A percentile compares a stretch with the other conserved stretches of the same genome.
phyloP scores from a whole-genome alignment of 2,797 vertebrate species.

The Lepus townsendii region DNA sequence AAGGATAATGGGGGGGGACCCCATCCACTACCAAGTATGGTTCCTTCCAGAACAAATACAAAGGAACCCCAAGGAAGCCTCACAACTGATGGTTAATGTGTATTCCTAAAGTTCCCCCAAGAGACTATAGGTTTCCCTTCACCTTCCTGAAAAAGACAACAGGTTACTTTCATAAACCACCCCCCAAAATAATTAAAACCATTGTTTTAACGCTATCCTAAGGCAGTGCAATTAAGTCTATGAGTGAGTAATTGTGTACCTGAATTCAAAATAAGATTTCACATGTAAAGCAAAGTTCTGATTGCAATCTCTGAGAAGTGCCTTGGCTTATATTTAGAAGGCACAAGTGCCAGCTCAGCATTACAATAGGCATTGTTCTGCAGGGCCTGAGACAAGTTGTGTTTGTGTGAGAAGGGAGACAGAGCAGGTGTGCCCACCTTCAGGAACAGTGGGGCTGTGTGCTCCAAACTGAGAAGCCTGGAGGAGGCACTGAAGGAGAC shows the following conservation, averaged over 20 bases:
- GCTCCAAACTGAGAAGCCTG: not conserved
- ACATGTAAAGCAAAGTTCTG: slow-evolving; percentile 50
- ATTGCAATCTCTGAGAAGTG: slow-evolving; percentile 63
- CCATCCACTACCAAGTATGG: not conserved
- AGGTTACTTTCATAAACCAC: slow-evolving; percentile 72
- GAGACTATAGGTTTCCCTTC: not conserved
- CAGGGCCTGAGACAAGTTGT: slow-evolving; percentile 48
- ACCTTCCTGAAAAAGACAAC: slow-evolving; percentile 53
- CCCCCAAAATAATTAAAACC: slow-evolving; percentile 76
- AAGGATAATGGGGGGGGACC: slow-evolving; percentile 19
- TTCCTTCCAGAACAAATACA: slow-evolving; percentile 31
- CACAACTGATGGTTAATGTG: not conserved
- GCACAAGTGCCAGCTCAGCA: slow-evolving; percentile 13
- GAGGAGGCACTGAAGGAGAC: not conserved
- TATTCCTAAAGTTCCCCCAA: slow-evolving; percentile 55
- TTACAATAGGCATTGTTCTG: slow-evolving; percentile 54
- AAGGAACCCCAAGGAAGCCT: not conserved
- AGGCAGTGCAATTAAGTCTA: slow-evolving; percentile 68
- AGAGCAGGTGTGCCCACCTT: not conserved
- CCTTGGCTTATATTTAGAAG: slow-evolving; percentile 15
- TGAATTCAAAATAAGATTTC: slow-evolving; percentile 79
- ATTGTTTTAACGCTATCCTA: slow-evolving; percentile 79
- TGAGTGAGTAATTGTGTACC: slow-evolving; percentile 58
- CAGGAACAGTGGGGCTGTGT: not conserved
- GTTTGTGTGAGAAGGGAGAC: not conserved